Evolutionary conservation across 2,888 invertebrate species (phyloP).

Genomic region (Epinotia ramella): DNA sequence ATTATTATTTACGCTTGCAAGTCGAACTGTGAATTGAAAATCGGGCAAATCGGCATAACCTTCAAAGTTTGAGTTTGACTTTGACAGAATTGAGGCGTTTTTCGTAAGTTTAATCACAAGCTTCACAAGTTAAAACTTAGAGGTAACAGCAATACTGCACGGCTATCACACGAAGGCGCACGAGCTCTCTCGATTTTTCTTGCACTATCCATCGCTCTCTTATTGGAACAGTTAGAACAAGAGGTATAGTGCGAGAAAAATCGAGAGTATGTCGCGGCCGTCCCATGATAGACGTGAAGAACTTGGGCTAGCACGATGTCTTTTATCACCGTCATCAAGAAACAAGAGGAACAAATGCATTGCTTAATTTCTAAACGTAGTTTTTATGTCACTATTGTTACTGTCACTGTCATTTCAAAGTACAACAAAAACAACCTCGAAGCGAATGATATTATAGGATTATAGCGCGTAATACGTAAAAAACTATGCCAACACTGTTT

Average conservation of each 20-base stretch:
- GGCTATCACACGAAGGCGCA: no score
- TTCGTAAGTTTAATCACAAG: background rate
- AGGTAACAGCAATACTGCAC: background rate
- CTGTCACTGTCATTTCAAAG: background rate
- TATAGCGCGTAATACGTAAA: slow-evolving; percentile 1
- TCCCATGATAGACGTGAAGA: no score
- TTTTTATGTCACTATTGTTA: slow-evolving; percentile 12
- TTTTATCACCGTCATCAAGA: no score
- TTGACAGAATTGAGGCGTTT: slow-evolving; percentile 22
- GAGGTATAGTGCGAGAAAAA: no score
- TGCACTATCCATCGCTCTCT: no score
- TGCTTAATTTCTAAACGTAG: slow-evolving; percentile 7
- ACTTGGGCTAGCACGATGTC: no score
- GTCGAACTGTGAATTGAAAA: slow-evolving; percentile 3
- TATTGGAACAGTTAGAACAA: no score
- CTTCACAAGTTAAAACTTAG: background rate
- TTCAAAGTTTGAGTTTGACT: slow-evolving; percentile 9
- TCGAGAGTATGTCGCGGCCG: no score
- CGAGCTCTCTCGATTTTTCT: no score
- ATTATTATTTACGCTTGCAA: background rate
- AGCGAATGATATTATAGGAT: slow-evolving; percentile 1
- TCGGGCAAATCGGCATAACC: slow-evolving; percentile 1
- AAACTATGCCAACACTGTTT: slow-evolving; percentile 18
- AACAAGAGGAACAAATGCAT: no score
- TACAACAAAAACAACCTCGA: slow-evolving; percentile 39